Evolutionary conservation across 2,113 vertebrate genomes (phyloP), one percentile per base, ranked within the genome.

Genomic region (Ageneiosus marmoratus): DNA sequence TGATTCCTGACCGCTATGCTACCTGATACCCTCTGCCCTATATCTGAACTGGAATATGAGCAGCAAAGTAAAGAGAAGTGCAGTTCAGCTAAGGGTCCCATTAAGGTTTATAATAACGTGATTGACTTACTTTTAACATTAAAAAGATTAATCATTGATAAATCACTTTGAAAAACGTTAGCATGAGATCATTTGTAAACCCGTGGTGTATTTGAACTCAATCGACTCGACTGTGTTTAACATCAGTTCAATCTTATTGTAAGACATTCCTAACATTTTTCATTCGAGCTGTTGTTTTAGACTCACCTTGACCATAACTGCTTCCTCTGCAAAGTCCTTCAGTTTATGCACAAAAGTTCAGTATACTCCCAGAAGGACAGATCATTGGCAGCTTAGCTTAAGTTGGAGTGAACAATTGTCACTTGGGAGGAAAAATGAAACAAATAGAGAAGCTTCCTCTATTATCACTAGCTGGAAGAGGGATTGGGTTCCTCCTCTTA

Each of bases 381-480:
- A 75, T 80, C 73, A 20, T 18, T 55, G 72, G 73, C 56, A 62
- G 80, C 60, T 79, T 44, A 58, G 69, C 79, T 67, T 53, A 29
- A 55, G 76, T 85, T 80, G 22, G 80, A 62, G 32, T 77, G 20
- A 80, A 56, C 50, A 82, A 18, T 41, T 83, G 55, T 85, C 50
- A n/a, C 83, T 82, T 85, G 70, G 56, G 67, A 86, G 73, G 73
- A 83, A 62, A n/a, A 77, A 81, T 41, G 75, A 82, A 79, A 81
- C 53, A 85, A 53, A 53, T 77, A 41, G 55, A 41, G 20, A 20
- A 24, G 63, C 27, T 81, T 88, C 24, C 67, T 70, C 24, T 81
- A 79, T 46, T 80, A 79, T 84, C 51, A 80, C 41, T 46, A 27
- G 48, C 58, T 76, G 29, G 27, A 72, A 63, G 67, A 72, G 58